A percentile compares a stretch with the other conserved stretches of the same genome.
Conservation (phyloP, 2,797 vertebrate species). For the Huso huso region DNA sequence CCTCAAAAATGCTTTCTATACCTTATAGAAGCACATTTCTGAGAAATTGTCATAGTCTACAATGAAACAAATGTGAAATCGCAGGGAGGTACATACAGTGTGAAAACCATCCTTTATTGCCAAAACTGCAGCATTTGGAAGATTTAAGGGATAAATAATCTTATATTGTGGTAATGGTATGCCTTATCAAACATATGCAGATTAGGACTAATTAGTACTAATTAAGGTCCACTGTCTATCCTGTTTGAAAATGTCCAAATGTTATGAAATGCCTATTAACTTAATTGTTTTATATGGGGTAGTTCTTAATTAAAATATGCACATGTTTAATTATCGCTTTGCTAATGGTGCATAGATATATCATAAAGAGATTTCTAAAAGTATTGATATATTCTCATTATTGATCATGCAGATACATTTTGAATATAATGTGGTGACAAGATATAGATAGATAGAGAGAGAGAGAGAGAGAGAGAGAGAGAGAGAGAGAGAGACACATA, state of each 20-base stretch:
- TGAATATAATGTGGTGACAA: too few species aligned
- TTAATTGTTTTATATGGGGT: slow-evolving; percentile 83
- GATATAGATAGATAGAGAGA: too few species aligned
- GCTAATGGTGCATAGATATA: slow-evolving; percentile 76
- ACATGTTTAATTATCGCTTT: slow-evolving; percentile 77
- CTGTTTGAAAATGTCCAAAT: slow-evolving; percentile 78
- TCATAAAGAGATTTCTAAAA: slow-evolving; percentile 54
- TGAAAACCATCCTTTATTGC: slow-evolving; percentile 56
- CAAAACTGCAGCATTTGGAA: slow-evolving; percentile 63
- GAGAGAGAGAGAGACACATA: too few species aligned
- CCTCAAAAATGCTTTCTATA: too few species aligned
- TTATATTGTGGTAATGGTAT: slow-evolving; percentile 69
- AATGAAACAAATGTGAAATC: slow-evolving; percentile 50
- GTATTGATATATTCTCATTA: slow-evolving; percentile 50
- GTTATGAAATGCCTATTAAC: slow-evolving; percentile 82
- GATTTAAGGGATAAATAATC: slow-evolving; percentile 72
- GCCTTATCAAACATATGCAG: slow-evolving; percentile 88
- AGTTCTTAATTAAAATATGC: slow-evolving; percentile 81
- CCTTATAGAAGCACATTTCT: too few species aligned
- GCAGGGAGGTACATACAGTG: slow-evolving; percentile 56
- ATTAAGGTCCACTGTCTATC: slow-evolving; percentile 80
- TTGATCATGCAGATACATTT: too few species aligned
- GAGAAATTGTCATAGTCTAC: neutral
- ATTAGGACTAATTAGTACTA: slow-evolving; percentile 86
- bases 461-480: too few species aligned